Evolutionary conservation across 2,888 invertebrate genomes (phyloP), one percentile per base, ranked within the genome.

Genomic region (Napeogenes sylphis): DNA sequence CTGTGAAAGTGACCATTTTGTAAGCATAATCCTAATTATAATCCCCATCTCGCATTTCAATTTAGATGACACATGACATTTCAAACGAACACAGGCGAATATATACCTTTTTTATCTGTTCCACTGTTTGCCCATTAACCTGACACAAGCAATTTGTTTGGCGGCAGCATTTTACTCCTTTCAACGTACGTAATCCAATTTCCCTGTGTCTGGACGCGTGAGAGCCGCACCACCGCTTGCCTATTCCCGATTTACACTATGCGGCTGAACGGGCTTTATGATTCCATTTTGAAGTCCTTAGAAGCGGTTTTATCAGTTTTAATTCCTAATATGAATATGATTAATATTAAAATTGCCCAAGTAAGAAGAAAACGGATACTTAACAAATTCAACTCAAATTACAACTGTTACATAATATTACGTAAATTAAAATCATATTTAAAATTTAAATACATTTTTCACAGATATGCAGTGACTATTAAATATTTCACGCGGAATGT

Each of bases 181-280:
- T 76, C 76, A 75, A 73, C 74, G 72, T 67, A 68, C 71, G 74
- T 81, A 80, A 83, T 80, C 76, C 78, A 82, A 81, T 82, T 78
- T 76, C 70, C 71, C 69, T 74, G 73, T 71, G 71, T 64, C 72
- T 67, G 74, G 67, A 75, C 73, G 72, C 74, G 73, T 71, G 75
- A 68, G 71, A 65, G 69, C 70, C 71, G 64, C 71, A 70, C 68
- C 64, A 66, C 73, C 73, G 65, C 71, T 68, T 68, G 66, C 66
- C 71, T 69, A 70, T 72, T 70, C 72, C 70, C 70, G 70, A 73
- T 73, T 75, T 71, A 73, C 70, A 70, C 72, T 70, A 55, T 53
- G 58, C 45, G 67, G 70, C 68, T 67, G 67, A 64, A 62, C 64
- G 61, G 63, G 63, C 70, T 72, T 58, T 74, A 75, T 74, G 73